A percentile compares a stretch with the other conserved stretches of the same genome.
These are phyloP conservation scores for Phyllostomus discolor DNA, from an alignment of 2,113 vertebrate species.

Conservation along the genomic window DNA sequence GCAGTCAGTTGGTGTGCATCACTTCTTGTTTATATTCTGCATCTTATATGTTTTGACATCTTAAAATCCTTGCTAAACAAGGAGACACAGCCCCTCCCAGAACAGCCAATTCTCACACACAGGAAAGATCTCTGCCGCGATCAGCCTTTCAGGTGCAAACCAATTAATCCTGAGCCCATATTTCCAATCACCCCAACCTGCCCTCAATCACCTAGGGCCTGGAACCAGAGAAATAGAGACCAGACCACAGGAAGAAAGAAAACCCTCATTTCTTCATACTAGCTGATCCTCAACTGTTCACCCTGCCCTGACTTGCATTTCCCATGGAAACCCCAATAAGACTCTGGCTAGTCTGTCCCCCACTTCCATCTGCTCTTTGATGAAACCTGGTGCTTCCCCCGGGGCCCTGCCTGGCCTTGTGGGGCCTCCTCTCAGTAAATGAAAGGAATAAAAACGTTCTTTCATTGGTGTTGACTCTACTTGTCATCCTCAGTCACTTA, in stretches of 20 bases:
- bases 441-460: not conserved
- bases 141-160: not conserved
- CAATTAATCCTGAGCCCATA: not conserved
- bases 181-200: too few relatives aligned
- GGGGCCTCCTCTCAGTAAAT: too few relatives aligned
- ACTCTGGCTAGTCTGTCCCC: not conserved
- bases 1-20: too few relatives aligned
- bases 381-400: not conserved
- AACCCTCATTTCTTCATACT: accelerated
- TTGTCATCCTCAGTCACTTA: not conserved
- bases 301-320: not conserved
- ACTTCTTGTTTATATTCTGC: not conserved
- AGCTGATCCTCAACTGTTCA: not conserved
- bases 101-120: not conserved
- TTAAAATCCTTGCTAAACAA: too few relatives aligned
- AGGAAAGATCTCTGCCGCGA: not conserved
- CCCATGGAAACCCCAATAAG: not conserved
- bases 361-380: not conserved
- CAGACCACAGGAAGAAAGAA: not conserved
- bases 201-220: not conserved
- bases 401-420: not conserved
- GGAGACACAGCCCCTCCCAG: not conserved
- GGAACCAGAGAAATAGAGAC: not conserved
- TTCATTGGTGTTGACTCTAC: not conserved
- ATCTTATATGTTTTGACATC: not conserved